Base-by-base conservation (phyloP, 2,113 vertebrate species). In the Ptilorrhoa leucosticta region DNA sequence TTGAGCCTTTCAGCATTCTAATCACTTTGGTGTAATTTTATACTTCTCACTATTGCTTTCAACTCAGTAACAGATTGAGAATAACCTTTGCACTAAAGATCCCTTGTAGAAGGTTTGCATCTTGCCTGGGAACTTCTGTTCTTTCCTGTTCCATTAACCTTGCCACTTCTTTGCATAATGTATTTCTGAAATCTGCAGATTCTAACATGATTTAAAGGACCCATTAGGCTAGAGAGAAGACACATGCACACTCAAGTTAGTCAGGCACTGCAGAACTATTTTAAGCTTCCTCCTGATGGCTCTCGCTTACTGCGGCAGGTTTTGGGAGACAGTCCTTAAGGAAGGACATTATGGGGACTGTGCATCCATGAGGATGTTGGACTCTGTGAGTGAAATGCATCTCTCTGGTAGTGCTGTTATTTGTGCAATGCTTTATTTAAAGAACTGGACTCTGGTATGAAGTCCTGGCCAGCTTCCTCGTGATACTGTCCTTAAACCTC, bases 91-190 rank as follows among this genome's bases (percentile, higher is more conserved):
- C 63, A 60, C 60, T 63, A 7, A 58, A 73, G 73, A 84, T 91
- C 44, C 44, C 8, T 24, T 40, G 7, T 10, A 57, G 39, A 58
- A 64, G 22, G 16, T 72, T 37, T 27, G 31, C 31, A 45, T 90
- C 79, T 77, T 88, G 75, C 54, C 40, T 68, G 24, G 6, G 48
- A 87, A 56, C 53, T 93, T 78, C 53, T 90, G 45, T 76, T 87
- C 48, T 75, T 47, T 78, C n/a, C 57, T 69, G 15, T 80, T 87
- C 69, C n/a, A 37, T 91, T 87, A 90, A 75, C 70, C 60, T 87
- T 82, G 17, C 26, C 68, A 18, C 42, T 76, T 64, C 57, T 88
- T 85, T 95, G 90, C 66, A n/a, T 93, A 88, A 95, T 33, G 7
- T 47, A 19, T 70, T 85, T 83, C 63, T 94, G 61, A 76, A 85